Evolutionary conservation across 2,797 vertebrate genomes (phyloP), one percentile per base, ranked within the genome.

Genomic region (Crocodylus rhombifer): DNA sequence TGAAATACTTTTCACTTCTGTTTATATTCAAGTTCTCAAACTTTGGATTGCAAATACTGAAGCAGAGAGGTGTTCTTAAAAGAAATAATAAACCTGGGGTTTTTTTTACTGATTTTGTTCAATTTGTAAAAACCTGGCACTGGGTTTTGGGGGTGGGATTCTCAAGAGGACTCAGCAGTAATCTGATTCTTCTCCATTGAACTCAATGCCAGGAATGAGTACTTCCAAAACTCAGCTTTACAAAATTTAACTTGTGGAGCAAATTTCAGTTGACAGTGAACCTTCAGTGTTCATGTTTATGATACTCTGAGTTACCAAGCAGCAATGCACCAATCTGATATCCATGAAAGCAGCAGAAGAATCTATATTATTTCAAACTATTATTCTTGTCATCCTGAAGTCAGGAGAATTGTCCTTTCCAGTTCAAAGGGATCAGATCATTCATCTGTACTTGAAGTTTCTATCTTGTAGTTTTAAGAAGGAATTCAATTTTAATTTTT

Each of bases 361-460:
- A 82, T 69, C n/a, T 20, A 18, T 28, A 9, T 77, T 77, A 26
- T 63, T 92, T 89, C 60, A 87, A 78, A 26, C 30, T 0, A 0
- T 25, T 69, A 76, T 23, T 80, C n/a, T 15, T 20, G 33, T 64
- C 80, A 55, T 89, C 73, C 79, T 17, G 55, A 65, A 94, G 89
- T 18, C 0, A 0, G 1, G 0, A 0, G 77, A 73, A 33, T 86
- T 86, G 64, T 94, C 85, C 58, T 81, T 76, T 80, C 82, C 73
- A 36, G 87, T 86, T 94, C 42, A 58, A 86, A 90, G 67, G 71
- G 42, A 90, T 75, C 67, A 5, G 11, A 77, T 83, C 58, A 20
- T 33, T 91, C 92, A 74, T 6, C 57, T 84, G 36, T 67, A 87
- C 94, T 69, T 82, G 76, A 93, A 77, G 76, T 73, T 89, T 63